Evolutionary conservation across 2,888 invertebrate species (phyloP), one percentile per base, ranked within the genome.

Genomic region (Hermaeophaga mercurialis): DNA sequence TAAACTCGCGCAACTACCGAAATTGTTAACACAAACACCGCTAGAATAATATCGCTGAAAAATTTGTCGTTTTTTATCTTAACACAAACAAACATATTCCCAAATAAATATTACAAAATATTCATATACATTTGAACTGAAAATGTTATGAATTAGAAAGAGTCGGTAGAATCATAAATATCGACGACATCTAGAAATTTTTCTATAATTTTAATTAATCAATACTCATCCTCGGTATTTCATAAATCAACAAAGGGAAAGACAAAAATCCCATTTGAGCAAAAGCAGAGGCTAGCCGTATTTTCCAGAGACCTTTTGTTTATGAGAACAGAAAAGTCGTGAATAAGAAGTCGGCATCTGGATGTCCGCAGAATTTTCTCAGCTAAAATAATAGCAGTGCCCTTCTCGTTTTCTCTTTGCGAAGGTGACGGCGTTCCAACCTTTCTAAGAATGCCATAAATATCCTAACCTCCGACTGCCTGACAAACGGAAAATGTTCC

Each of bases 351-450:
- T 59, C 61, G 68, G 67, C 73, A 72, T 70, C 73, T 73, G 73
- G 72, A 67, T 65, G 67, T 71, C 66, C 69, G 65, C 64, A 66
- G 66, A 66, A 69, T 69, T 69, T 71, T 72, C 70, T 67, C 70
- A 69, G 71, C 69, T 70, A 70, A 72, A 73, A 73, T 72, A 73
- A 72, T 71, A 69, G 71, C 67, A 58, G 61, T 62, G 62, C 67
- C 66, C 64, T 64, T 65, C 64, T 63, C 64, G 65, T 70, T 65
- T 67, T 66, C 57, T 58, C 67, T 64, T 68, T 62, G 65, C 64
- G 63, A 50, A 66, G 66, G 62, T 64, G 66, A 66, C 66, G 69
- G 71, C 69, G 66, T 68, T 68, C 69, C 71, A 70, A 66, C 67
- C 66, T 67, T 68, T 58, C 66, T 62, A 67, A 69, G 69, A 72